Evolutionary conservation across 1,140 invertebrate species (phyloP).

Genomic region (Drosophila sucinea): DNA sequence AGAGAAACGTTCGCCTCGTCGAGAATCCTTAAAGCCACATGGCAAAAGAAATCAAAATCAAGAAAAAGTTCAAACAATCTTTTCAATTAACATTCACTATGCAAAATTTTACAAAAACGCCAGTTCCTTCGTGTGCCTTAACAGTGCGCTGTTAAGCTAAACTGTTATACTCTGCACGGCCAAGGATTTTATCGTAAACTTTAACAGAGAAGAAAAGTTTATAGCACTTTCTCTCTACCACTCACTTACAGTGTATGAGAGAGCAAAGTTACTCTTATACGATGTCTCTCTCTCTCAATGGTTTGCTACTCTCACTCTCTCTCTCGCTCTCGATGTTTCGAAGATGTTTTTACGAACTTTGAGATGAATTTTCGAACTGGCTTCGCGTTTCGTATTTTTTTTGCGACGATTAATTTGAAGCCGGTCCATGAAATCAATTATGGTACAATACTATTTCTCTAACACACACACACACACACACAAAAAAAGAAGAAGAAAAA

Average conservation of each 20-base stretch:
- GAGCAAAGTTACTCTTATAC: conserved; percentile 7
- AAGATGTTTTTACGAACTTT: conserved; percentile 33
- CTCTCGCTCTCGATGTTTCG: conserved; percentile 6
- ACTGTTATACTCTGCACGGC: conserved; percentile 8
- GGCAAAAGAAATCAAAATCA: conserved; percentile 20
- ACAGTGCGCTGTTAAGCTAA: neutral
- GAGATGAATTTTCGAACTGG: conserved; percentile 14
- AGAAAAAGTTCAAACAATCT: conserved; percentile 17
- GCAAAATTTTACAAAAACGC: conserved; percentile 40
- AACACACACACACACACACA: neutral
- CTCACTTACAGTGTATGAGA: neutral
- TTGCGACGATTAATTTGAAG: conserved; percentile 8
- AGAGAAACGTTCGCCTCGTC: conserved; percentile 13
- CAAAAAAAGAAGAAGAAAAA: neutral
- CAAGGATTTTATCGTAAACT: conserved; percentile 12
- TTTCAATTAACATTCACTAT: conserved; percentile 65
- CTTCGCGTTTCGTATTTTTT: neutral
- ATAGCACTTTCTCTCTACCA: neutral
- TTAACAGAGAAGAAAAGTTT: neutral
- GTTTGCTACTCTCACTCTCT: neutral
- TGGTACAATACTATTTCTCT: neutral
- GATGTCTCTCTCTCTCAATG: neutral
- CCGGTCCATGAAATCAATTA: conserved; percentile 17
- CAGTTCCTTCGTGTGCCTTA: neutral
- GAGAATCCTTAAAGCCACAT: conserved; percentile 45